Percentiles rank a stretch among this genome's conserved stretches.
These are phyloP conservation scores for Uromys caudimaculatus DNA, from an alignment of 2,797 vertebrate genomes.

Conservation along the genomic window DNA sequence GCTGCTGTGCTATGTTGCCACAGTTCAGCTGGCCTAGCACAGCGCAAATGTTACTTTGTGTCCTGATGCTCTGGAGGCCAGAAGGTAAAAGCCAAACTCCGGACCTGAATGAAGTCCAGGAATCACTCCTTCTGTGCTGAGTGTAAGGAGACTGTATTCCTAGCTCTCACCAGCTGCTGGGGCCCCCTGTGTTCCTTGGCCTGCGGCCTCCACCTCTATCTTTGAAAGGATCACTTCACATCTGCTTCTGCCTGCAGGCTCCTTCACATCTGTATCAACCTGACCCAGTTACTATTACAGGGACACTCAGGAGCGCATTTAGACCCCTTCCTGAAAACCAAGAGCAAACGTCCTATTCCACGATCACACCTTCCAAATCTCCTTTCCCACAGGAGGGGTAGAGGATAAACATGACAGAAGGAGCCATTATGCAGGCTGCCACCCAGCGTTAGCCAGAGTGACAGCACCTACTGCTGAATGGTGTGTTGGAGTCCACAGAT, in stretches of 20 bases:
- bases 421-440: not conserved
- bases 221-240: not conserved
- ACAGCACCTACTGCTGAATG: not conserved
- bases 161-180: not conserved
- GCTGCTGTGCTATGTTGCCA: not conserved
- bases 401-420: too few relatives aligned
- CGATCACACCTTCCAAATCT: not conserved
- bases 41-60: not conserved
- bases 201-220: not conserved
- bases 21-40: not conserved
- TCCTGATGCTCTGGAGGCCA: too few relatives aligned
- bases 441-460: not conserved
- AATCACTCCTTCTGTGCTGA: not conserved
- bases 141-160: accelerated
- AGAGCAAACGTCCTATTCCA: not conserved
- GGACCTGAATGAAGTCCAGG: too few relatives aligned
- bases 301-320: accelerated
- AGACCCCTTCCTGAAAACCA: not conserved
- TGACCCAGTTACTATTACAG: not conserved
- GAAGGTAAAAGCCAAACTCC: not conserved
- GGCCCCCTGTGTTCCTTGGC: not conserved
- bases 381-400: not conserved
- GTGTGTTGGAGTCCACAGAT: not conserved
- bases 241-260: not conserved
- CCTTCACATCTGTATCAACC: not conserved